Conservation (phyloP, 2,113 vertebrate genomes). For the Catharus fuscescens region DNA sequence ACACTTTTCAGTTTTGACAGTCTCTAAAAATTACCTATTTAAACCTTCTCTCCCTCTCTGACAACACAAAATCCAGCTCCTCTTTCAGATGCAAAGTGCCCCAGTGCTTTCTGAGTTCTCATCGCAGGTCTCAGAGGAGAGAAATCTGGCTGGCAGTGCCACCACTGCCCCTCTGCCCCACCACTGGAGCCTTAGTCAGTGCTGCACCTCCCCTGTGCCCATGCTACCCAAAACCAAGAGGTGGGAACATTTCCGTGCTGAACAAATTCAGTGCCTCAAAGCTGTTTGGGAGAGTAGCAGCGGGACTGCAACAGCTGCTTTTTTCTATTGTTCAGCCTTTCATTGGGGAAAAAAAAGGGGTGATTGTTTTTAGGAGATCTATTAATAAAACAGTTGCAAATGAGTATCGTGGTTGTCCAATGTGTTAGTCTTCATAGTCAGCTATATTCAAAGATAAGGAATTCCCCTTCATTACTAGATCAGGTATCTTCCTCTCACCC, state of each 20-base stretch:
- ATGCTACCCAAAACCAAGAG: background rate
- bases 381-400: background rate
- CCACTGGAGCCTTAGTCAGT: background rate
- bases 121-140: rapidly evolving
- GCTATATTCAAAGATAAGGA: background rate
- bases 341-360: rapidly evolving
- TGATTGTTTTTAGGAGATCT: background rate
- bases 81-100: background rate
- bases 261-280: background rate
- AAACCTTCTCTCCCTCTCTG: background rate
- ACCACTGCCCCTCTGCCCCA: rapidly evolving
- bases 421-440: background rate
- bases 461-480: background rate
- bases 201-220: background rate
- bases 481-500: background rate
- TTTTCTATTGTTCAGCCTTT: background rate
- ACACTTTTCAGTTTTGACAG: constrained; percentile 27
- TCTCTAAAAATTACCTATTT: constrained; percentile 35
- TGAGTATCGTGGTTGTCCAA: background rate
- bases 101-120: background rate
- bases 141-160: rapidly evolving
- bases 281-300: background rate
- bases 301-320: background rate
- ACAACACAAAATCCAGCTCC: background rate
- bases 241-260: background rate